A percentile compares a stretch with the other conserved stretches of the same genome.
phyloP scores from a whole-genome alignment of 2,113 vertebrate species.

The Campylorhamphus procurvoides region DNA sequence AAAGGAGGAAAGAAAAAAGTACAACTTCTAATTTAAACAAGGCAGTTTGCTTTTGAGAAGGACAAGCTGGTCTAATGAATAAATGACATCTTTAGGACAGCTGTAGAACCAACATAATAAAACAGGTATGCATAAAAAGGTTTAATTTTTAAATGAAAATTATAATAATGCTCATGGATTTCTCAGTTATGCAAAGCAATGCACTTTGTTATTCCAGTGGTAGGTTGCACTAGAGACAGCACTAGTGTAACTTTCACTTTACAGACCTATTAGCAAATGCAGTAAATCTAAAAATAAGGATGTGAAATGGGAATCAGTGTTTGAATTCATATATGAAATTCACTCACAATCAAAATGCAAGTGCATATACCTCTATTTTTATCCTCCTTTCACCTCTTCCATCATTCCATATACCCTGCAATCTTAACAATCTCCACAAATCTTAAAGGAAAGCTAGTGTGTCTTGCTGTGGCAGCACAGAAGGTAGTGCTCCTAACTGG shows the following conservation, averaged over 20 bases:
- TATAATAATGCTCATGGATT: background rate
- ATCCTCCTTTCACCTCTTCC: background rate
- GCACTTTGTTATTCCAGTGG: background rate
- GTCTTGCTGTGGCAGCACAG: background rate
- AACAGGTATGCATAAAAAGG: background rate
- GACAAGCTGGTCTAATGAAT: background rate
- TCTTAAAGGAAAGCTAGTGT: background rate
- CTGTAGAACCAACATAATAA: background rate
- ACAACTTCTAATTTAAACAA: background rate
- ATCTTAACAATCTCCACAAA: background rate
- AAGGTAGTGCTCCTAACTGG: background rate
- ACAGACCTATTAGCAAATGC: background rate
- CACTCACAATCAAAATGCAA: background rate
- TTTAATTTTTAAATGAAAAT: background rate
- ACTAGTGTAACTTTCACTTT: background rate
- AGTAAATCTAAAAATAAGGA: background rate
- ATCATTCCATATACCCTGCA: background rate
- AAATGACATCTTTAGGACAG: background rate
- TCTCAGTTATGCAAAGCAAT: background rate
- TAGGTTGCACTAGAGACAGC: fast-evolving
- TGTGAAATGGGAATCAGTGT: background rate
- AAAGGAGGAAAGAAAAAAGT: background rate
- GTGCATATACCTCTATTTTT: background rate
- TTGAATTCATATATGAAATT: background rate
- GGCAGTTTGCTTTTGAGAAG: background rate